A percentile compares a stretch with the other conserved stretches of the same genome.
Conservation (phyloP, 1,140 invertebrate genomes). For the Drosophila rhopaloa region DNA sequence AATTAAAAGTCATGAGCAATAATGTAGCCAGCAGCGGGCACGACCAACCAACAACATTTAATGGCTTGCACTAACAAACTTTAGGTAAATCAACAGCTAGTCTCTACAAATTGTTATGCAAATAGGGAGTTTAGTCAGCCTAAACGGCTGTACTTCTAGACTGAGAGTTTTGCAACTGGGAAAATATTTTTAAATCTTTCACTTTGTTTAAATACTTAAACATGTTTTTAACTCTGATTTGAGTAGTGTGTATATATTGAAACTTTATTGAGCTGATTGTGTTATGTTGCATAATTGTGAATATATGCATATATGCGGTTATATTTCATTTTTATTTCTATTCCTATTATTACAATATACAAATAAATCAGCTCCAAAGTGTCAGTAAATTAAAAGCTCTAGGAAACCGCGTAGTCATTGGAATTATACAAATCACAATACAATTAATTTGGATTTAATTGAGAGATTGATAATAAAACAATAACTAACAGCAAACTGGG, state of each 20-base stretch:
- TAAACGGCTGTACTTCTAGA: neutral
- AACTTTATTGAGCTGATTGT: too few relatives aligned
- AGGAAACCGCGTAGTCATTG: constrained; percentile 27
- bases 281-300: too few relatives aligned
- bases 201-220: too few relatives aligned
- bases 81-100: constrained; percentile 23
- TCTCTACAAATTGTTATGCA: constrained; percentile 61
- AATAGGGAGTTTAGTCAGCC: constrained; percentile 32
- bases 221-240: too few relatives aligned
- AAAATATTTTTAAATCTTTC: neutral
- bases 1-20: constrained; percentile 58
- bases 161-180: neutral
- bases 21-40: constrained; percentile 44
- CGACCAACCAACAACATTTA: constrained; percentile 33
- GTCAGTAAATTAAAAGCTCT: constrained; percentile 23
- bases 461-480: constrained; percentile 52
- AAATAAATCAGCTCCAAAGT: constrained; percentile 36
- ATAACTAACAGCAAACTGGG: constrained; percentile 25
- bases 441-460: constrained; percentile 49
- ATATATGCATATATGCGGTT: neutral
- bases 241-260: too few relatives aligned
- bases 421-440: constrained; percentile 39
- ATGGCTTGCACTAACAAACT: constrained; percentile 38
- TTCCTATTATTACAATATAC: neutral
- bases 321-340: neutral